Evolutionary conservation across 2,797 vertebrate genomes (phyloP), one percentile per base, ranked within the genome.

Genomic region (Oryzias dopingdopingensis): DNA sequence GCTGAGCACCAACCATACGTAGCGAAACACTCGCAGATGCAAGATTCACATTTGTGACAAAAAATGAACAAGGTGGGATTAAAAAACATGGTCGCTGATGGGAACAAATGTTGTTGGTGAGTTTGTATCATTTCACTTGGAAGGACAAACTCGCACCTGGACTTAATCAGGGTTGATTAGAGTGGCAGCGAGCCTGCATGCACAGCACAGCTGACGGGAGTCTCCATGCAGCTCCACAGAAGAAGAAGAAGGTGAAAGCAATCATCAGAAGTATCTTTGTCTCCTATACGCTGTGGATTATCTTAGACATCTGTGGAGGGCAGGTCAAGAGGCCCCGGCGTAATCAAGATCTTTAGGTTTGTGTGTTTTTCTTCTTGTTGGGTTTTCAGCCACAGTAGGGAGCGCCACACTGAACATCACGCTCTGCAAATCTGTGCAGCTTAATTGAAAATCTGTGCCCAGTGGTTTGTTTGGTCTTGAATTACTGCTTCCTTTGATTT

Each of bases 61-160:
- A 66, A 52, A 52, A 3, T 20, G 23, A 45, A 32, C 60, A 52
- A 59, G 17, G 65, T 74, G 65, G 67, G 76, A 72, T 79, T 59
- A 53, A 63, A 75, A 75, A 66, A 63, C 64, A 79, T 66, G 63
- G 59, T 59, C 53, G 67, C 51, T 6, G 65, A 67, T 46, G 13
- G 13, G 71, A 74, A 55, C 66, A 71, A 44, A 77, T 76, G 57
- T 47, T 62, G 65, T 57, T 42, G 52, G 49, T 40, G 74, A 74
- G 76, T 77, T 80, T 76, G 53, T 84, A 85, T 83, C 55, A 53
- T 83, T 82, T 87, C 81, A 41, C 81, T 86, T 85, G 84, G 85
- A 88, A 87, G 85, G 85, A 86, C 86, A 85, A 77, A 82, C 82
- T 50, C 49, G 81, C 88, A 90, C 82, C 86, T 89, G 86, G 82